phyloP scores from a whole-genome alignment of 2,797 vertebrate species.

The Antrozous pallidus region DNA sequence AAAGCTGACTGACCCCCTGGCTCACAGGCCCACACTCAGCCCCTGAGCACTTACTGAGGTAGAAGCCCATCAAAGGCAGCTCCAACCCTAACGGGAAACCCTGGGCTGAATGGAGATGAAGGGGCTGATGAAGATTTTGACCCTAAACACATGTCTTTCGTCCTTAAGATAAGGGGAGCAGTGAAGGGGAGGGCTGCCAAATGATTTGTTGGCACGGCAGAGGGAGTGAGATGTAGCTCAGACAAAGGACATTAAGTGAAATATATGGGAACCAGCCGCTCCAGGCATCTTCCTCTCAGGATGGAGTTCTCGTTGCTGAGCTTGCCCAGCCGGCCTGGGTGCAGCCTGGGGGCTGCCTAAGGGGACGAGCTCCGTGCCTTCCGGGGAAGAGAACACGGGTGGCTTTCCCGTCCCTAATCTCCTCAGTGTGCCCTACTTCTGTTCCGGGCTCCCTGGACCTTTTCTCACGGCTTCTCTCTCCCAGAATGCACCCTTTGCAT shows the following conservation, averaged over 20 bases:
- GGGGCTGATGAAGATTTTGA: background rate
- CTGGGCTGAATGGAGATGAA: background rate
- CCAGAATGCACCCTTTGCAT: background rate
- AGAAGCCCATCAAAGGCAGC: background rate
- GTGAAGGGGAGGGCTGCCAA: background rate
- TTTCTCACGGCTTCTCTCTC: constrained; percentile 16
- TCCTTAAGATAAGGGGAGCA: background rate
- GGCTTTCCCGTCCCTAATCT: background rate
- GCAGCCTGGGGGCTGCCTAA: background rate
- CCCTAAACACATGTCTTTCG: background rate
- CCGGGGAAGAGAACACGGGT: background rate
- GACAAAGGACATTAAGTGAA: background rate
- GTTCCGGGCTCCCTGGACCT: background rate
- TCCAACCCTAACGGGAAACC: background rate
- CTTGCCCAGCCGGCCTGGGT: too few species aligned
- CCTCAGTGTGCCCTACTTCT: background rate
- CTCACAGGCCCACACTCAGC: too few species aligned
- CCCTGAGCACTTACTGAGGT: background rate
- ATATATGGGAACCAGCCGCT: background rate
- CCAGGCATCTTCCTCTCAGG: background rate
- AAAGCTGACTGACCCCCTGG: too few species aligned
- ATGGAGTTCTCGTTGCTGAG: background rate
- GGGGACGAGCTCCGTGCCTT: background rate
- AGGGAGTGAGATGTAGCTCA: background rate
- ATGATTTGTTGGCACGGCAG: too few species aligned